phyloP scores from a whole-genome alignment of 2,797 vertebrate genomes.

The Sebastes cheni region DNA sequence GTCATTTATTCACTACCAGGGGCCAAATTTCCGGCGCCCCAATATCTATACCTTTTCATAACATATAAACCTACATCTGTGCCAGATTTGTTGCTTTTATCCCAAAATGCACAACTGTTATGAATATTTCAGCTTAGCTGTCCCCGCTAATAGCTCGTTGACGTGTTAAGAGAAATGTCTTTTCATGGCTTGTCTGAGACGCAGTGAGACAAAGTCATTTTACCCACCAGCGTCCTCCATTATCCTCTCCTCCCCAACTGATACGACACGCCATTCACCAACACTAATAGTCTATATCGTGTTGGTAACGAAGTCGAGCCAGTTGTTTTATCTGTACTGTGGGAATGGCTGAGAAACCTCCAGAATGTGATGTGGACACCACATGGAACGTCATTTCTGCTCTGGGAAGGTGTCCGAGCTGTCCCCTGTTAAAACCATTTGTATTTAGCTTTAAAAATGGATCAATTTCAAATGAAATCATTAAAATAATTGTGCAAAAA shows the following conservation, averaged over 20 bases:
- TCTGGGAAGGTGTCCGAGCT: not conserved
- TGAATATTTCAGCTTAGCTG: too few species aligned
- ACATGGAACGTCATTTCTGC: not conserved
- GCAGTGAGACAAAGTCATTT: slow-evolving; percentile 10
- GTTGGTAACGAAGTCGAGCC: slow-evolving; percentile 8
- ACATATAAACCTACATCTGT: too few species aligned
- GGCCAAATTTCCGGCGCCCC: too few species aligned
- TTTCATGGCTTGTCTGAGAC: slow-evolving; percentile 18
- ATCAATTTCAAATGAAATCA: not conserved
- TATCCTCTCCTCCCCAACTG: slow-evolving; percentile 6
- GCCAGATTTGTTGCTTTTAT: too few species aligned
- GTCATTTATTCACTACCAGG: too few species aligned
- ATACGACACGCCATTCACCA: slow-evolving; percentile 10
- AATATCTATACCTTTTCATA: too few species aligned
- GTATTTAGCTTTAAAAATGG: not conserved
- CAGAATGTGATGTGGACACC: slow-evolving; percentile 9
- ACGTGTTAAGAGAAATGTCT: slow-evolving; percentile 18
- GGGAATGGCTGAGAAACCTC: slow-evolving; percentile 10
- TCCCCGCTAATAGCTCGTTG: slow-evolving; percentile 10
- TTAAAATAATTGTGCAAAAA: not conserved
- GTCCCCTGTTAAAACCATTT: not conserved
- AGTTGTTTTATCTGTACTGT: slow-evolving; percentile 24
- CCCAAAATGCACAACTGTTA: too few species aligned
- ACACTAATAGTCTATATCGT: slow-evolving; percentile 13
- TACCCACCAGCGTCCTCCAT: slow-evolving; percentile 8